Percentiles rank a stretch among this genome's conserved stretches.
phyloP scores from a whole-genome alignment of 2,113 vertebrate genomes.

The Brachionichthys hirsutus region DNA sequence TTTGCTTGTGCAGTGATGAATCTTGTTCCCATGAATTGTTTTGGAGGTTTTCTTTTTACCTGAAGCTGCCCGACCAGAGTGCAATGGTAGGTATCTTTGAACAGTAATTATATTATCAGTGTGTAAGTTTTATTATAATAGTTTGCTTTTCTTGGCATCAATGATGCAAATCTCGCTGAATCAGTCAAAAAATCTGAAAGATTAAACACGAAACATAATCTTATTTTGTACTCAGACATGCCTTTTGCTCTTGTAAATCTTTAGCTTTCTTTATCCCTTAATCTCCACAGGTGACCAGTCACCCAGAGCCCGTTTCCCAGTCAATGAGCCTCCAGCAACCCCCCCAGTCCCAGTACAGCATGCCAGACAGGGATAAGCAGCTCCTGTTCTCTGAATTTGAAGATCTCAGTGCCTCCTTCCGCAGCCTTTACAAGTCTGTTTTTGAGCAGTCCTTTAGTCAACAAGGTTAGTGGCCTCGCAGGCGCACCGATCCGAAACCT shows the following conservation, averaged over 20 bases:
- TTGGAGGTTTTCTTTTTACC: conserved; percentile 27
- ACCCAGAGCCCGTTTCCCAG: conserved; percentile 86
- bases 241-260: conserved; percentile 8
- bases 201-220: conserved; percentile 2
- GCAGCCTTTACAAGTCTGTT: conserved; percentile 93
- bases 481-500: conserved; percentile 42
- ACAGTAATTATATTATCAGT: conserved; percentile 30
- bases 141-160: background rate
- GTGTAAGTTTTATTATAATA: conserved; percentile 13
- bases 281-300: conserved; percentile 81
- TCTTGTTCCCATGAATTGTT: conserved; percentile 41
- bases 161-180: no score
- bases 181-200: background rate
- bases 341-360: conserved; percentile 85
- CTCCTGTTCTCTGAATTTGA: conserved; percentile 90
- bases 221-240: background rate
- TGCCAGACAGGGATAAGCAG: conserved; percentile 88
- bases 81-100: conserved; percentile 19
- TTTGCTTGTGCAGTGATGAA: conserved; percentile 39
- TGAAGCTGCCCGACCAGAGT: conserved; percentile 26
- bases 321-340: conserved; percentile 82
- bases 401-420: conserved; percentile 96
- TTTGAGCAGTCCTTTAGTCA: conserved; percentile 92
- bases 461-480: conserved; percentile 80
- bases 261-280: background rate